phyloP scores from a whole-genome alignment of 2,888 invertebrate genomes.

The Imbricaverruca yamaguchii region DNA sequence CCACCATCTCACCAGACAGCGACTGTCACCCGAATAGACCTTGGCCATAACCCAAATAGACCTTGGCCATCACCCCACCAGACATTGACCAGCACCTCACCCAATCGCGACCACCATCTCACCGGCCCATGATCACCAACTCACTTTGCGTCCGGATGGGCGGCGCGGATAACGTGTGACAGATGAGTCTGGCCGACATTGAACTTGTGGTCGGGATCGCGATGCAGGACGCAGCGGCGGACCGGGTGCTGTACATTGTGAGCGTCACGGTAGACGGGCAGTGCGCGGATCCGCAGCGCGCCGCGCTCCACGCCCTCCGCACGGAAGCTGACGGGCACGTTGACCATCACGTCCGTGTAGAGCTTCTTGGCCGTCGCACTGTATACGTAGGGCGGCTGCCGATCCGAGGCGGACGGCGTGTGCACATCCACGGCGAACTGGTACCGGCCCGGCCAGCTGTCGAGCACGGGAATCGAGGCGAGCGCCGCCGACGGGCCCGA shows the following conservation, averaged over 20 bases:
- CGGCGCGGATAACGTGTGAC: background rate
- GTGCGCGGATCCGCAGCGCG: background rate
- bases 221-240: background rate
- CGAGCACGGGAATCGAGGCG: background rate
- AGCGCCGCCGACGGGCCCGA: background rate
- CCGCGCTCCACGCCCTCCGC: background rate
- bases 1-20: too few relatives aligned
- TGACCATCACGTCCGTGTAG: constrained; percentile 33
- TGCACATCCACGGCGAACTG: background rate
- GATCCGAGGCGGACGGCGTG: background rate
- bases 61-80: too few relatives aligned
- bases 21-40: too few relatives aligned
- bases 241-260: background rate
- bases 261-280: background rate
- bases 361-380: constrained; percentile 30
- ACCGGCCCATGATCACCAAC: too few relatives aligned
- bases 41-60: too few relatives aligned
- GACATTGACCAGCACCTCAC: too few relatives aligned
- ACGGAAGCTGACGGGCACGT: constrained; percentile 28
- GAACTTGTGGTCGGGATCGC: background rate
- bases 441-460: background rate
- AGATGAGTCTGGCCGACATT: background rate
- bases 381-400: constrained; percentile 3
- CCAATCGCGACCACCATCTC: too few relatives aligned
- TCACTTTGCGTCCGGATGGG: background rate